Evolutionary conservation across 2,113 vertebrate species (phyloP).

Genomic region (Herpetotheres cachinnans): DNA sequence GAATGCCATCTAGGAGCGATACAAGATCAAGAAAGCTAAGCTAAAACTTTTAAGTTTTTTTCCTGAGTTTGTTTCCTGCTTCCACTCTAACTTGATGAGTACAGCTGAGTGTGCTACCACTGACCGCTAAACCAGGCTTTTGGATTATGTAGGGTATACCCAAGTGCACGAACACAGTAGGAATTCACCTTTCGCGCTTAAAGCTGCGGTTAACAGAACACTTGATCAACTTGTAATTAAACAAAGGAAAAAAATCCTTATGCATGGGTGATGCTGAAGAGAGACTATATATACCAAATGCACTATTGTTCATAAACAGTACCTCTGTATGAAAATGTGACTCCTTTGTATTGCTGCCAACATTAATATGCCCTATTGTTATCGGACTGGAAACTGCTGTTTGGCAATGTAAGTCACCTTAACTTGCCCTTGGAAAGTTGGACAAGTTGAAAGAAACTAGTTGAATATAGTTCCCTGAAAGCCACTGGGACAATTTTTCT

Average conservation of each 20-base stretch:
- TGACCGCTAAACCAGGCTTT: background rate
- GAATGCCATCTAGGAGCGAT: background rate
- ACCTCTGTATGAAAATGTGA: background rate
- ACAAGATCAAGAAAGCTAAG: background rate
- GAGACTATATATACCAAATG: background rate
- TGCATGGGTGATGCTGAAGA: background rate
- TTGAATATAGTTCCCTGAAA: background rate
- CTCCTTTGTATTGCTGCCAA: conserved; percentile 3
- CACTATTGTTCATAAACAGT: background rate
- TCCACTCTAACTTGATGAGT: background rate
- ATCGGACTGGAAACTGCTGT: background rate
- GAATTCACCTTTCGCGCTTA: background rate
- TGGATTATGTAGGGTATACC: background rate
- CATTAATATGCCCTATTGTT: background rate
- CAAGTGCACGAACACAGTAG: background rate
- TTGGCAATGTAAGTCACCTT: background rate
- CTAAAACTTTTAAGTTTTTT: background rate
- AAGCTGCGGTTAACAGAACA: background rate
- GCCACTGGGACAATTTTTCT: background rate
- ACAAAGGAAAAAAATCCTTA: background rate
- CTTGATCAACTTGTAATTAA: background rate
- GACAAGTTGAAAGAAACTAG: background rate
- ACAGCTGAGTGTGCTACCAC: background rate
- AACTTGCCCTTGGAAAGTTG: background rate
- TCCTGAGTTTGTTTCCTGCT: background rate